These are phyloP conservation scores for Istiophorus platypterus DNA, from an alignment of 2,113 vertebrate genomes.

Conservation along the genomic window DNA sequence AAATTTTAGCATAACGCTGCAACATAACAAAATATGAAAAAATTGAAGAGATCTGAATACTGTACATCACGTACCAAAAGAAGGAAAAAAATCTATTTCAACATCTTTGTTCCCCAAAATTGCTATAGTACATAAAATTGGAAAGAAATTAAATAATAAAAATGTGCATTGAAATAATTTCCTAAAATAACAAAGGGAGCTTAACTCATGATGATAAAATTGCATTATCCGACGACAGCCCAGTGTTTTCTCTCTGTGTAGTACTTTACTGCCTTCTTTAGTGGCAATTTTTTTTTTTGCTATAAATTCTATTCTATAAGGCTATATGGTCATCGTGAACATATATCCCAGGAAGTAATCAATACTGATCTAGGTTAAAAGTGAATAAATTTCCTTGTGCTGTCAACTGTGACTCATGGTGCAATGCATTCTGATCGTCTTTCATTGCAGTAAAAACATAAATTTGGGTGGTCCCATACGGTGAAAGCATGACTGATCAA, in stretches of 20 bases:
- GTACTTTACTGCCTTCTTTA: conserved; percentile 9
- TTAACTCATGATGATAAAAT: conserved; percentile 25
- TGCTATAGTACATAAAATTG: conserved; percentile 13
- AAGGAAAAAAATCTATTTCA: background rate
- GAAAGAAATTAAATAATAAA: too few species aligned
- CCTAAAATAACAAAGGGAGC: background rate
- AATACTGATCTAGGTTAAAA: conserved; percentile 45
- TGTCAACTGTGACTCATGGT: conserved; percentile 13
- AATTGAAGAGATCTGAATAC: background rate
- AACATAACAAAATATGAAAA: background rate
- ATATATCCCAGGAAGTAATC: conserved; percentile 46
- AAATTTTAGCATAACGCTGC: too few species aligned
- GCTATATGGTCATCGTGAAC: conserved; percentile 27
- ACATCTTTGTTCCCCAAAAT: too few species aligned
- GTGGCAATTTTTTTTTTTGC: too few species aligned
- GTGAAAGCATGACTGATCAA: conserved; percentile 46
- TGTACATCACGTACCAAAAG: background rate
- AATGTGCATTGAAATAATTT: background rate
- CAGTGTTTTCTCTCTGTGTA: background rate
- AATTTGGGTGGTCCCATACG: background rate
- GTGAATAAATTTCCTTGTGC: conserved; percentile 47
- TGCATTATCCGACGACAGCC: background rate
- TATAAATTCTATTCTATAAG: conserved; percentile 32
- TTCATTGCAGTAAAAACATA: conserved; percentile 42
- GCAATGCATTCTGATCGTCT: conserved; percentile 24